Evolutionary conservation across 2,888 invertebrate genomes (phyloP).

Genomic region (Nasonovia ribisnigri): DNA sequence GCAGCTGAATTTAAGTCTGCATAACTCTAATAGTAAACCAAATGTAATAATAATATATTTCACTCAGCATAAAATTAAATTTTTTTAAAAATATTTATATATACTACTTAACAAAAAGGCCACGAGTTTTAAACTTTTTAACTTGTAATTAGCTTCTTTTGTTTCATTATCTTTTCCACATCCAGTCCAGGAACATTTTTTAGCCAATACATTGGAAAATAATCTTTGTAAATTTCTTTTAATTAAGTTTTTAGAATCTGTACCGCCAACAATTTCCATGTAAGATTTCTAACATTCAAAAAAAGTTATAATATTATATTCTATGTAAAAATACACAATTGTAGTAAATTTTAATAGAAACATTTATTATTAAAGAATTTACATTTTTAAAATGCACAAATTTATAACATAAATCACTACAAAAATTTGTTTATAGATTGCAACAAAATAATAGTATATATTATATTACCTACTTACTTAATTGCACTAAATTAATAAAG

Average conservation of each 20-base stretch:
- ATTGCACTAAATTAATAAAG: no score
- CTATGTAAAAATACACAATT: no score
- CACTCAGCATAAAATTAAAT: background rate
- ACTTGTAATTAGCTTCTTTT: background rate
- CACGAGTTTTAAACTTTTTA: background rate
- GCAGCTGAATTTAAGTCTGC: background rate
- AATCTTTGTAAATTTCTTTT: background rate
- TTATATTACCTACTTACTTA: background rate
- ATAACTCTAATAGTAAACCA: background rate
- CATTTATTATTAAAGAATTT: no score
- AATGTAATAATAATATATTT: background rate
- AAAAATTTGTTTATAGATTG: no score
- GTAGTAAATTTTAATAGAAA: no score
- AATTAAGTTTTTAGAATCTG: background rate
- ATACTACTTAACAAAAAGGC: background rate
- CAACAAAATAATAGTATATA: background rate
- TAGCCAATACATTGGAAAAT: background rate
- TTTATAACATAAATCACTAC: no score
- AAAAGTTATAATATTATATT: no score
- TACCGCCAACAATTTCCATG: background rate
- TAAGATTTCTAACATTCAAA: background rate
- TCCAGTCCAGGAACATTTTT: conserved; percentile 1
- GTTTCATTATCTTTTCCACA: background rate
- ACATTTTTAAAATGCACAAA: no score
- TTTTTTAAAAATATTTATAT: background rate